Evolutionary conservation across 2,113 vertebrate species (phyloP).

Genomic region (Macaca fascicularis): T2T-MFA8v1.1 NC_088391.1:89621501-89622000

Average conservation of each 20-base stretch:
- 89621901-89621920: neutral
- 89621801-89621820: neutral
- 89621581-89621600: neutral
- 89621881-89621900: neutral
- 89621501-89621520: conserved; percentile 93
- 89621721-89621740: neutral
- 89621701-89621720: neutral
- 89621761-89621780: neutral
- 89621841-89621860: neutral
- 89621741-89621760: neutral
- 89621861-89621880: neutral
- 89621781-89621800: neutral
- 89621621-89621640: neutral
- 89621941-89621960: neutral
- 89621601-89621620: neutral
- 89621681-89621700: neutral
- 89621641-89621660: neutral
- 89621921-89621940: neutral
- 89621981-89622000: neutral
- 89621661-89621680: neutral
- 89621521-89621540: conserved; percentile 96
- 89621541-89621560: conserved; percentile 88
- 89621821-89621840: neutral
- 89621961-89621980: neutral
- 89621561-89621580: conserved; percentile 92